Percentiles rank a stretch among this genome's conserved stretches.
Evolutionary conservation across 2,113 vertebrate species (phyloP).

Genomic region (Cepphus grylle): DNA sequence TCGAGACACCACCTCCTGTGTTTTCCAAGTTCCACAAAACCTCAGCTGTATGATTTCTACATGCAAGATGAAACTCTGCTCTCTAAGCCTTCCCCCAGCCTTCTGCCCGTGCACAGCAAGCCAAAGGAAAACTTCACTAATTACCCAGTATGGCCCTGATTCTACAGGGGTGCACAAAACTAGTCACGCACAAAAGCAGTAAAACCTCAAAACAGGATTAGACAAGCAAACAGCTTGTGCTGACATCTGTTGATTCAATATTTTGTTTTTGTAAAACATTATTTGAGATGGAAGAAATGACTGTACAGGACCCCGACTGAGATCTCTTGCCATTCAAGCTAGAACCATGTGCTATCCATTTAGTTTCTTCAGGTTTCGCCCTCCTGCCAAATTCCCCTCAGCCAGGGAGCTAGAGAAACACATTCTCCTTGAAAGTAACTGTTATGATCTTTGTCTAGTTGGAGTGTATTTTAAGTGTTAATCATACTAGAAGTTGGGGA

Average conservation of each 20-base stretch:
- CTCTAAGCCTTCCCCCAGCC: not conserved
- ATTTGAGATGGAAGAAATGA: not conserved
- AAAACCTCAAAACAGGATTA: constrained; percentile 1
- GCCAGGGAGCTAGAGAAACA: not conserved
- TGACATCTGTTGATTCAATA: not conserved
- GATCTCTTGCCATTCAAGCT: not conserved
- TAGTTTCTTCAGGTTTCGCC: not conserved
- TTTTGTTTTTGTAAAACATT: constrained; percentile 5
- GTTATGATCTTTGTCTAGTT: not conserved
- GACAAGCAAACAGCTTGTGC: constrained; percentile 4
- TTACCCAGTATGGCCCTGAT: not conserved
- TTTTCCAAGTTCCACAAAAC: not conserved
- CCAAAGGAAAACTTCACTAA: not conserved
- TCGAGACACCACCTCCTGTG: not conserved
- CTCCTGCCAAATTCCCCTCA: not conserved
- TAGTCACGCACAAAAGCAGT: not conserved
- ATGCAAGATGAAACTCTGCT: not conserved
- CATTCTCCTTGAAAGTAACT: not conserved
- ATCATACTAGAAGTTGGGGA: not conserved
- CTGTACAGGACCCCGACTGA: not conserved
- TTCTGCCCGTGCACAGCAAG: not conserved
- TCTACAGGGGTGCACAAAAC: not conserved
- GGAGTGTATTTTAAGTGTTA: not conserved
- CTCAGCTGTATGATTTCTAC: not conserved
- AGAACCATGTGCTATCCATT: not conserved